phyloP scores from a whole-genome alignment of 37 sponge, comb jelly and placozoan species.

The Chondrosia reniformis region DNA sequence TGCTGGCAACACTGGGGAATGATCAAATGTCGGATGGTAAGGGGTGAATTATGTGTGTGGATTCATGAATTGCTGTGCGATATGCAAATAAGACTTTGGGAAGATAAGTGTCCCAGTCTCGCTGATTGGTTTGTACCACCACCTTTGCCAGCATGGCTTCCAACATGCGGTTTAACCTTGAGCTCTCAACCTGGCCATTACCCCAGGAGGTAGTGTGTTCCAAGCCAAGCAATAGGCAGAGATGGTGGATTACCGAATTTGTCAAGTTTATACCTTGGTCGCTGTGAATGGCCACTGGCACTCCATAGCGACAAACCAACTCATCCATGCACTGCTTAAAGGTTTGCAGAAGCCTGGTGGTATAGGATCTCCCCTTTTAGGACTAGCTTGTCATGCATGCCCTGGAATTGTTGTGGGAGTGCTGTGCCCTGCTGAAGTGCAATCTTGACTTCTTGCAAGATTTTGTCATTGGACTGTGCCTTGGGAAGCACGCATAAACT shows the following conservation, averaged over 20 bases:
- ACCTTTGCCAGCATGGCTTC: conserved; percentile 45
- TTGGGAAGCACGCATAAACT: not conserved
- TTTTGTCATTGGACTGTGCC: not conserved
- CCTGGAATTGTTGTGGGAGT: not conserved
- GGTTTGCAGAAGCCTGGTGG: not conserved
- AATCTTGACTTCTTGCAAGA: conserved; percentile 2
- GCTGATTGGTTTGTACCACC: conserved; percentile 36
- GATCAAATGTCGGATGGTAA: conserved; percentile 26
- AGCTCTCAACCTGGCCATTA: conserved; percentile 47
- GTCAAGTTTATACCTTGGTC: conserved; percentile 43
- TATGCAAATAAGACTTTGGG: conserved; percentile 26
- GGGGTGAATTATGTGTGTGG: conserved; percentile 32
- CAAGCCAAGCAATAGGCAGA: conserved; percentile 17
- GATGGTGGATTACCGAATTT: not conserved
- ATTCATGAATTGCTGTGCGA: conserved; percentile 40
- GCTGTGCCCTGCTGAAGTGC: not conserved
- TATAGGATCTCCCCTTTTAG: not conserved
- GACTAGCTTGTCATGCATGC: not conserved
- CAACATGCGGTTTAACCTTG: conserved; percentile 40
- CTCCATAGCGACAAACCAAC: conserved; percentile 33
- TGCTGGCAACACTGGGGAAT: conserved; percentile 26
- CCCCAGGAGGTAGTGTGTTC: conserved; percentile 25
- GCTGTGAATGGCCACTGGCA: conserved; percentile 28
- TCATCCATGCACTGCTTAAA: conserved; percentile 13
- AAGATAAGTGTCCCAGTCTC: conserved; percentile 40